phyloP scores from a whole-genome alignment of 1,140 invertebrate genomes.

The Formica exsecta region DNA sequence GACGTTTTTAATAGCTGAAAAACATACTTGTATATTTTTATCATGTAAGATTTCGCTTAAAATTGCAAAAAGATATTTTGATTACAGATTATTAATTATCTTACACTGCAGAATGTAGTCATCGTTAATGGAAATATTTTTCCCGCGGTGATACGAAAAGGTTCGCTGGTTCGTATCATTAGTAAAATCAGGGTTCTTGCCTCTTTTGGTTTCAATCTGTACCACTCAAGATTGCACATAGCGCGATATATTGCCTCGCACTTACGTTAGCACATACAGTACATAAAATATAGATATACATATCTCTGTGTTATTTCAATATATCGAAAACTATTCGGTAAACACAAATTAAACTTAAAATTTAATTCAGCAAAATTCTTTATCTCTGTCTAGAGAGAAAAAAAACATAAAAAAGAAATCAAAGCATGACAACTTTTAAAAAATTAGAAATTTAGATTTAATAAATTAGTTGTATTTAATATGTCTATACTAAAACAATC shows the following conservation, averaged over 20 bases:
- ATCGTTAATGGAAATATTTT: slow-evolving; percentile 40
- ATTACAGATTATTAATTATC: slow-evolving; percentile 6
- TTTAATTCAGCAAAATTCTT: background rate
- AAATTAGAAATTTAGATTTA: background rate
- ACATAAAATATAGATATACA: background rate
- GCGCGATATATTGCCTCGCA: slow-evolving; percentile 5
- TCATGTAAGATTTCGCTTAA: background rate
- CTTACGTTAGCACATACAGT: background rate
- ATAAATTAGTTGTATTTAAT: background rate
- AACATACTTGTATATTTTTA: slow-evolving; percentile 4
- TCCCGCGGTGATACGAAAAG: slow-evolving; percentile 38
- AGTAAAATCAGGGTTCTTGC: slow-evolving; percentile 9
- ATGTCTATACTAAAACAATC: background rate
- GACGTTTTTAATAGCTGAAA: slow-evolving; percentile 32
- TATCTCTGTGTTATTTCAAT: background rate
- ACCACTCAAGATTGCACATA: slow-evolving; percentile 32
- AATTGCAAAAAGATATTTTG: too few relatives aligned
- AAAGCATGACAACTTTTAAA: too few relatives aligned
- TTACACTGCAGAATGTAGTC: slow-evolving; percentile 43
- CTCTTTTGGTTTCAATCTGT: slow-evolving; percentile 6
- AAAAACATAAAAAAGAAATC: background rate
- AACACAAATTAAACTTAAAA: background rate
- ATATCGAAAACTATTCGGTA: background rate
- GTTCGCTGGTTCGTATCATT: slow-evolving; percentile 10
- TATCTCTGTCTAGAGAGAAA: background rate